Evolutionary conservation across 2,113 vertebrate genomes (phyloP).

Genomic region (Cinclus cinclus): DNA sequence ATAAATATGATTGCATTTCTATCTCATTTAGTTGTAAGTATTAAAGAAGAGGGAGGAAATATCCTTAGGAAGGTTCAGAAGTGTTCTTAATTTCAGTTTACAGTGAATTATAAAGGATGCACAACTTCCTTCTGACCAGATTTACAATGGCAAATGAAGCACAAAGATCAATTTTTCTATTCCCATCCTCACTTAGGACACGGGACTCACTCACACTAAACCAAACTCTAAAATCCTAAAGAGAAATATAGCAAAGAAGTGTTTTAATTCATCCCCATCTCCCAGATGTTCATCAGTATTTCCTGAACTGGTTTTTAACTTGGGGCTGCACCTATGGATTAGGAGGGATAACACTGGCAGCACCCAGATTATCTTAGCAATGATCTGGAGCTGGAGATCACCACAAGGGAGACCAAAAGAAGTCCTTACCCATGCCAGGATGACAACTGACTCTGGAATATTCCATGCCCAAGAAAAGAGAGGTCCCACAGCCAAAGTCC

Average conservation of each 20-base stretch:
- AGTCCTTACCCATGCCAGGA: not conserved
- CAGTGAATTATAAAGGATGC: not conserved
- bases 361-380: fast-evolving
- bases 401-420: not conserved
- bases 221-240: not conserved
- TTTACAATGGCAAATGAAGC: not conserved
- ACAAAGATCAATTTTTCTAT: not conserved
- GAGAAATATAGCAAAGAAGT: fast-evolving
- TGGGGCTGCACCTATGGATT: not conserved
- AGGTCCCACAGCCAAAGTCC: not conserved
- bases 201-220: not conserved
- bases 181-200: not conserved
- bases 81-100: not conserved
- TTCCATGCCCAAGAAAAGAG: not conserved
- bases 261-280: not conserved
- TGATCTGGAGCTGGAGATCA: not conserved
- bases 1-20: not conserved
- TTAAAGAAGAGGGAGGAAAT: not conserved
- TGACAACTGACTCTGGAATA: fast-evolving
- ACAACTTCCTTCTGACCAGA: not conserved
- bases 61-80: not conserved
- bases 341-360: not conserved
- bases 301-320: not conserved
- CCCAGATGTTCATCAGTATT: fast-evolving
- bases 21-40: not conserved